Evolutionary conservation across 1,140 invertebrate genomes (phyloP).

Genomic region (Ips nitidus): DNA sequence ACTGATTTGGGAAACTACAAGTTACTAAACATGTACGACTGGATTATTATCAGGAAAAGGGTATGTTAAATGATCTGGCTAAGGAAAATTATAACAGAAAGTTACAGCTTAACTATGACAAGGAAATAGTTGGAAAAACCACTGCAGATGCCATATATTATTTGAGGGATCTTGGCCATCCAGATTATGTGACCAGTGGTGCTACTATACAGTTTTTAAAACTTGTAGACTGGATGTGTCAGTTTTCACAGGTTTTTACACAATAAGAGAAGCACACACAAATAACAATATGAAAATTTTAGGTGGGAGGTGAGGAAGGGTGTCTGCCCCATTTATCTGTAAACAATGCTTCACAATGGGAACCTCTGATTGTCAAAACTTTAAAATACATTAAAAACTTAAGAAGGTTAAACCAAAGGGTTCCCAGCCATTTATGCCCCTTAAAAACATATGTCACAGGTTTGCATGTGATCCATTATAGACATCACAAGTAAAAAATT

Average conservation of each 20-base stretch:
- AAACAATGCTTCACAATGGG: slow-evolving; percentile 13
- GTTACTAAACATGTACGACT: slow-evolving; percentile 9
- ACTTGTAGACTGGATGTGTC: slow-evolving; percentile 18
- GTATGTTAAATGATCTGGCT: slow-evolving; percentile 4
- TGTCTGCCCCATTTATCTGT: neutral
- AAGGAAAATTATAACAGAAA: neutral
- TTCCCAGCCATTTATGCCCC: neutral
- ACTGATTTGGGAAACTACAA: slow-evolving; percentile 4
- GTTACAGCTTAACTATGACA: slow-evolving; percentile 21
- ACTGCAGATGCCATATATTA: slow-evolving; percentile 20
- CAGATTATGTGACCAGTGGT: slow-evolving; percentile 11
- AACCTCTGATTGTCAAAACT: slow-evolving; percentile 13
- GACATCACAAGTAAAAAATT: neutral
- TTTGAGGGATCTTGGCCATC: slow-evolving; percentile 19
- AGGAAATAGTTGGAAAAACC: slow-evolving; percentile 15
- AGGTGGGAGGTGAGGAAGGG: neutral
- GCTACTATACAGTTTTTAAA: slow-evolving; percentile 22
- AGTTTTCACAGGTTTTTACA: slow-evolving; percentile 10
- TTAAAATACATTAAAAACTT: neutral
- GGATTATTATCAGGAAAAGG: slow-evolving; percentile 30
- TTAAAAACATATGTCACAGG: neutral
- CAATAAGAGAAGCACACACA: neutral
- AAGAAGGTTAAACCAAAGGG: slow-evolving; percentile 1
- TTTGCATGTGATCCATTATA: neutral
- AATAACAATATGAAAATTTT: slow-evolving; percentile 5